Base-by-base conservation (phyloP, 2,113 vertebrate species). In the Xyrauchen texanus region DNA sequence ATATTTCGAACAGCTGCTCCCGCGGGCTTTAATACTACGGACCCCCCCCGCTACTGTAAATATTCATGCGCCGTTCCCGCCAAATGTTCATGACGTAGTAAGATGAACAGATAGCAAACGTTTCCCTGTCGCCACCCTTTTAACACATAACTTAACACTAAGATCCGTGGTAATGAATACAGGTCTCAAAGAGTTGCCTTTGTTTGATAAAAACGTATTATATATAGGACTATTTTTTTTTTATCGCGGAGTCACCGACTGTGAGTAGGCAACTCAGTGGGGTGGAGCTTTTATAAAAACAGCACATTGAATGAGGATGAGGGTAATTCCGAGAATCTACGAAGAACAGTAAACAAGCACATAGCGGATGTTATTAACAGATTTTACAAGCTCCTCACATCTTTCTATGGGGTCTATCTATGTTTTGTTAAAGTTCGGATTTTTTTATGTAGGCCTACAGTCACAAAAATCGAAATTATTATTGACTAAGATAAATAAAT, bases 11-110 rank as follows among this genome's bases (percentile, higher is more conserved):
- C 81, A 76, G 74, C 83, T 46, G 70, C 74, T 77, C 68, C 74
- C 62, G 83, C 77, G 65, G 76, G 62, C 77, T 86, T 88, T 85
- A 88, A 78, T 80, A 80, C 81, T 80, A 81, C 73, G 15, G 61
- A 58, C 52, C 6, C 10, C 91, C 69, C 92, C 58, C 83, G 79
- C 51, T 65, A 42, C n/a, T 69, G 55, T 15, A 15, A 6, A 49
- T 85, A 84, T 84, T 9, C 58, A n/a, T 83, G 16, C 84, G 87
- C 85, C 77, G 63, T 87, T 88, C 87, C 84, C 83, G 85, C 85
- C 87, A 87, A 86, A 82, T 79, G 3, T 8, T 3, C 12, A 44
- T 21, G 53, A 51, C 81, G 76, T 57, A 76, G 74, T 68, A 77
- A 62, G 49, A 49, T 34, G 7, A 69, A 63, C 4, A 21, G 2